Base-by-base conservation (phyloP, 2,113 vertebrate genomes). In the Panthera leo region DNA sequence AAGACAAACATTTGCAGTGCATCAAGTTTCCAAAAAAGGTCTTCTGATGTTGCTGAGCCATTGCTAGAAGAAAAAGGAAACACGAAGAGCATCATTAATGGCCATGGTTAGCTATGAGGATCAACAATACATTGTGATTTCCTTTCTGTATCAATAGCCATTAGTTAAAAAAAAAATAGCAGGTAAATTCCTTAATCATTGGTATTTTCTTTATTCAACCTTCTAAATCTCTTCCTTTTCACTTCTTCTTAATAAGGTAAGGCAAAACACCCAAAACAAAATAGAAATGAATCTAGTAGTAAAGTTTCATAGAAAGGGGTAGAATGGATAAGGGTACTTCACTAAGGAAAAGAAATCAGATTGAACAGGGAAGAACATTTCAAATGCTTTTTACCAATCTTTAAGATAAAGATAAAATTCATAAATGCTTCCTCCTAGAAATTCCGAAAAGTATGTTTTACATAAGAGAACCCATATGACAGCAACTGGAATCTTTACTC, bases 1-100 rank as follows among this genome's bases (percentile, higher is more conserved):
- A 99, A 98, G 88, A 99, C 99, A 97, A 99, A 99, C 99, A 99
- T 99, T 98, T 99, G 99, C 23, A 99, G 99, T 12, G 99, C 99
- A 78, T 99, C 99, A 58, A 99, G 98, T 98, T 99, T 99, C 99
- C 99, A 99, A 97, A 99, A 99, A 65, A 99, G 98, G 92, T 99
- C 99, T 98, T 99, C 99, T 5, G 99, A 99, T 70, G 99, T 99
- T 96, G 99, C 99, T 15, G 99, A 99, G 89, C 99, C 99, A 85
- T 99, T 99, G 68, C 99, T 99, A 95, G 73, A 98, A 98, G 71
- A 76, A 63, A 94, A 97, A 89, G 67, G 79, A 94, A 97, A 97
- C 75, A 93, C 1, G n/a, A 78, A 82, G 65, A 94, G 71, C 3
- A 55, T 31, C 4, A 23, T 96, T 48, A 97, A 65, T 39, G 48